Evolutionary conservation across 2,888 invertebrate species (phyloP).

Genomic region (Calameuta filiformis): DNA sequence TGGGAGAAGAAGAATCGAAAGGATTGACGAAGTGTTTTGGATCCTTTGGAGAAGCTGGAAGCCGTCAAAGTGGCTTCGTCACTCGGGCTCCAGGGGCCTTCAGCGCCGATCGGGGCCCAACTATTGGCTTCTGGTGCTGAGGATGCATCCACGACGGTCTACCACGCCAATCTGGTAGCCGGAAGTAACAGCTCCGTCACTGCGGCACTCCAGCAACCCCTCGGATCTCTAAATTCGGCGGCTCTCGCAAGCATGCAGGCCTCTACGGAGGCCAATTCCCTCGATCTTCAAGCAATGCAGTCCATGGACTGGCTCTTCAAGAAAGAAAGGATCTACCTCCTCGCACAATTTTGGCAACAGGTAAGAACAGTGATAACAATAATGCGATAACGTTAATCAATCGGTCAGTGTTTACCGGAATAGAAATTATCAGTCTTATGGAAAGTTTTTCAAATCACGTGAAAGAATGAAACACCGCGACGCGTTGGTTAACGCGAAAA

Average conservation of each 20-base stretch:
- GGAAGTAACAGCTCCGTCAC: constrained; percentile 60
- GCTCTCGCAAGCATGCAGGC: constrained; percentile 76
- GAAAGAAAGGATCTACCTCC: constrained; percentile 93
- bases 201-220: constrained; percentile 60
- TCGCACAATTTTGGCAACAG: constrained; percentile 97
- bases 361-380: constrained; percentile 69
- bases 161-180: constrained; percentile 65
- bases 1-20: constrained; percentile 27
- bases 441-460: not conserved
- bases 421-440: not conserved
- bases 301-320: constrained; percentile 97
- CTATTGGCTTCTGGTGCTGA: constrained; percentile 58
- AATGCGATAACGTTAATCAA: not conserved
- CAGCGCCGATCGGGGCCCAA: constrained; percentile 66
- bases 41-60: constrained; percentile 58
- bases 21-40: constrained; percentile 45
- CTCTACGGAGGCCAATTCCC: constrained; percentile 80
- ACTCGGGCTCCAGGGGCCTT: constrained; percentile 66
- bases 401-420: not conserved
- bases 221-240: constrained; percentile 59
- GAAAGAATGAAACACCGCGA: not conserved
- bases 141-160: constrained; percentile 58
- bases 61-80: constrained; percentile 67
- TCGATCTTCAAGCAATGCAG: constrained; percentile 94
- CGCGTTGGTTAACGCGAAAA: not conserved